phyloP scores from a whole-genome alignment of 2,888 invertebrate species.

The Eucriotettix oculatus region DNA sequence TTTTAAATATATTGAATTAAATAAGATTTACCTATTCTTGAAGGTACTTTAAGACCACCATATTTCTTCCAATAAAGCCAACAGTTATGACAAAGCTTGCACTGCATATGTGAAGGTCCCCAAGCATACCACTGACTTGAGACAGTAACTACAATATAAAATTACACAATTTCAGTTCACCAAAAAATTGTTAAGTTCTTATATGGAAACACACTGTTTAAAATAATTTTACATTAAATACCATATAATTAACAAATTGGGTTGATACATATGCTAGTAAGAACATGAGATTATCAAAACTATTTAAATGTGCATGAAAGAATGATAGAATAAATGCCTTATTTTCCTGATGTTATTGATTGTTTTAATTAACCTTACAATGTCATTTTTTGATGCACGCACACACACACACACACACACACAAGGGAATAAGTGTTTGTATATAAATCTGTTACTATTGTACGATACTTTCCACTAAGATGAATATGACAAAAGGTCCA shows the following conservation, averaged over 20 bases:
- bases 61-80: constrained; percentile 99
- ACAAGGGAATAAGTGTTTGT: no score
- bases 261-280: no score
- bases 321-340: no score
- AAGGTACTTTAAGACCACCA: constrained; percentile 81
- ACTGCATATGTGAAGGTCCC: constrained; percentile 85
- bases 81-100: constrained; percentile 82
- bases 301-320: no score
- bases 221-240: not conserved
- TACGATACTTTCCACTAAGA: no score
- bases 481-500: no score
- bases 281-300: no score
- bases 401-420: no score
- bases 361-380: no score
- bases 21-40: constrained; percentile 26
- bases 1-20: not conserved
- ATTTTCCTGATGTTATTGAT: no score
- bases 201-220: not conserved
- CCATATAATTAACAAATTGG: not conserved
- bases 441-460: no score
- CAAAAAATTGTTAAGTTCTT: not conserved
- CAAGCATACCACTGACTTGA: constrained; percentile 92
- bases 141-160: constrained; percentile 38
- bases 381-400: no score
- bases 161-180: not conserved